phyloP scores from a whole-genome alignment of 2,888 invertebrate species.

The Apomyelois bistriatella region DNA sequence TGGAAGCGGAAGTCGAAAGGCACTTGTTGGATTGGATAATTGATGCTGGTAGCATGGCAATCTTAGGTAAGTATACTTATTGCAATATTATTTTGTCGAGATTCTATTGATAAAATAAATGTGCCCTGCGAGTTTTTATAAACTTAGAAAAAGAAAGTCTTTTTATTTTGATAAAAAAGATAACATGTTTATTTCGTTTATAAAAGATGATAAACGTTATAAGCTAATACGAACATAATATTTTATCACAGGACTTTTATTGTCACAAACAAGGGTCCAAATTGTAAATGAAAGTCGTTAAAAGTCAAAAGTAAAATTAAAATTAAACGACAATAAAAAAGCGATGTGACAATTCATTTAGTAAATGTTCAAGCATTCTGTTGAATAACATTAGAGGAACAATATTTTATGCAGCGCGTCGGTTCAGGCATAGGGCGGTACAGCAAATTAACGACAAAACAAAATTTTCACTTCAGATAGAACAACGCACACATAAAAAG shows the following conservation, averaged over 20 bases:
- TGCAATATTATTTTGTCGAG: too few species aligned
- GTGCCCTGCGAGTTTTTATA: too few species aligned
- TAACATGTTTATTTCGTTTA: not conserved
- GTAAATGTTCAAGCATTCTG: slow-evolving; percentile 41
- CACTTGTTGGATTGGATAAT: slow-evolving; percentile 31
- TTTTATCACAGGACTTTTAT: not conserved
- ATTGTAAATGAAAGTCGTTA: slow-evolving; percentile 8
- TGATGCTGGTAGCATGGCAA: not conserved
- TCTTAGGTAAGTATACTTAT: not conserved
- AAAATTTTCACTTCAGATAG: not conserved
- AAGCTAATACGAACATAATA: not conserved
- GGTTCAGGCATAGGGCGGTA: slow-evolving; percentile 21
- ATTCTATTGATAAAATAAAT: too few species aligned
- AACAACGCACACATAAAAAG: not conserved
- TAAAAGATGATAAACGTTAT: not conserved
- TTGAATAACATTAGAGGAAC: slow-evolving; percentile 46
- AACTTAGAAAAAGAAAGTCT: too few species aligned
- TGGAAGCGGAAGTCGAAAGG: slow-evolving; percentile 37
- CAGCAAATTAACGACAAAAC: not conserved
- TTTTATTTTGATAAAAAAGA: too few species aligned
- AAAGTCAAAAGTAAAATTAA: slow-evolving; percentile 8
- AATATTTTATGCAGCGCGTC: slow-evolving; percentile 48
- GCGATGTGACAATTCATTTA: slow-evolving; percentile 25
- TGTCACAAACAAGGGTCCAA: slow-evolving; percentile 1
- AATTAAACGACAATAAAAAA: slow-evolving; percentile 13